Percentiles rank a stretch among this genome's conserved stretches.
Evolutionary conservation across 2,113 vertebrate genomes (phyloP).

Genomic region (Pangasianodon gigas): DNA sequence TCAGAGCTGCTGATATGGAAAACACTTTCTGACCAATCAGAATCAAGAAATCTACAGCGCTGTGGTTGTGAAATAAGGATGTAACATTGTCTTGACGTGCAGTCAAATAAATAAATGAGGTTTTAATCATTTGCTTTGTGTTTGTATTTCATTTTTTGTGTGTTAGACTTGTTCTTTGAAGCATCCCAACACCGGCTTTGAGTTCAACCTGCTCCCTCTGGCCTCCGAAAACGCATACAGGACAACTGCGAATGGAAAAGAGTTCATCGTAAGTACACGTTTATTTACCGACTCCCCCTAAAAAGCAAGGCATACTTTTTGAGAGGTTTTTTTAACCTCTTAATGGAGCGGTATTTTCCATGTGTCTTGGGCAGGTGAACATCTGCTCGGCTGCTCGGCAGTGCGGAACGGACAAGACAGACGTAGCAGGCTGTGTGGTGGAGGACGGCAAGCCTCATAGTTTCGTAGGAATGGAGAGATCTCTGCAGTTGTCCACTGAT

Average conservation of each 20-base stretch:
- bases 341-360: neutral
- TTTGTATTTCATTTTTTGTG: neutral
- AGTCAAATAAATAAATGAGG: neutral
- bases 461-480: conserved; percentile 76
- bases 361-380: conserved; percentile 76
- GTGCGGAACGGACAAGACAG: conserved; percentile 70
- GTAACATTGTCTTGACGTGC: neutral
- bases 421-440: conserved; percentile 82
- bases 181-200: conserved; percentile 85
- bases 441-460: conserved; percentile 60
- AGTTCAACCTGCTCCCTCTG: conserved; percentile 83
- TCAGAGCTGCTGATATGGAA: neutral
- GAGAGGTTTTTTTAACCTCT: neutral
- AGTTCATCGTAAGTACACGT: conserved; percentile 75
- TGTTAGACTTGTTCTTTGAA: conserved; percentile 80
- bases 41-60: neutral
- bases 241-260: conserved; percentile 72
- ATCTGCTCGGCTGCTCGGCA: conserved; percentile 74
- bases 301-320: neutral
- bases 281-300: no score
- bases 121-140: neutral
- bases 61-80: neutral
- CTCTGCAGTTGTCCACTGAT: conserved; percentile 82
- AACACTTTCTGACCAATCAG: neutral
- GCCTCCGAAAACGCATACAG: conserved; percentile 72